Conservation (phyloP, 2,113 vertebrate genomes). For the Vulpes lagopus region DNA sequence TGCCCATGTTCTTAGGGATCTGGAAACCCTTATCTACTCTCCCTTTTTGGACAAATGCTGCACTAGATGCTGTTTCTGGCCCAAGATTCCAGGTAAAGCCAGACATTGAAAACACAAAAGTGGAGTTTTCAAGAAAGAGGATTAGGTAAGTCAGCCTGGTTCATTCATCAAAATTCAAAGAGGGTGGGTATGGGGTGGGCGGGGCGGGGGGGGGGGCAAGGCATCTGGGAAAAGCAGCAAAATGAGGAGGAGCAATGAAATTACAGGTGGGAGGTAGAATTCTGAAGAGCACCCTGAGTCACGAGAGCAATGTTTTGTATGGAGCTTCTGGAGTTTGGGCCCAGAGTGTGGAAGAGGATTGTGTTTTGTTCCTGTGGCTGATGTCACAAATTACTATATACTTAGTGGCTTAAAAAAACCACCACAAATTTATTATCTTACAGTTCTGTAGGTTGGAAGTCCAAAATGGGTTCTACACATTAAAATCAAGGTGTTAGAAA, state of each 20-base stretch:
- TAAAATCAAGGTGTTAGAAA: background rate
- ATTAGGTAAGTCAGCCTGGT: background rate
- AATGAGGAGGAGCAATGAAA: background rate
- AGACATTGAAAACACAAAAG: background rate
- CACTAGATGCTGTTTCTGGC: background rate
- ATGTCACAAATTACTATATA: background rate
- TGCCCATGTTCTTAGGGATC: background rate
- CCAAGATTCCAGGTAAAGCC: background rate
- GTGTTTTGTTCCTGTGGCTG: background rate
- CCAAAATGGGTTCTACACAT: background rate
- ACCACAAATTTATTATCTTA: background rate
- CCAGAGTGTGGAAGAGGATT: background rate
- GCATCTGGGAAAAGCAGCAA: background rate
- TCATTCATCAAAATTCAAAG: background rate
- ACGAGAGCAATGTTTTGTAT: background rate
- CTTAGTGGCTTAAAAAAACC: background rate
- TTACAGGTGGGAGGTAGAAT: too few relatives aligned
- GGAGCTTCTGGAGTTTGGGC: background rate
- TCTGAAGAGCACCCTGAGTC: background rate
- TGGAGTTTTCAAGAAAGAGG: background rate
- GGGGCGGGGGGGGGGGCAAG: too few relatives aligned
- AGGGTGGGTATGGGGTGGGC: too few relatives aligned
- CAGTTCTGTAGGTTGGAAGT: background rate
- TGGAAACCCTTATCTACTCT: background rate
- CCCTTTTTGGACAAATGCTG: background rate